Percentiles rank a stretch among this genome's conserved stretches.
These are phyloP conservation scores for Bubo bubo DNA, from an alignment of 2,113 vertebrate species.

Conservation along the genomic window DNA sequence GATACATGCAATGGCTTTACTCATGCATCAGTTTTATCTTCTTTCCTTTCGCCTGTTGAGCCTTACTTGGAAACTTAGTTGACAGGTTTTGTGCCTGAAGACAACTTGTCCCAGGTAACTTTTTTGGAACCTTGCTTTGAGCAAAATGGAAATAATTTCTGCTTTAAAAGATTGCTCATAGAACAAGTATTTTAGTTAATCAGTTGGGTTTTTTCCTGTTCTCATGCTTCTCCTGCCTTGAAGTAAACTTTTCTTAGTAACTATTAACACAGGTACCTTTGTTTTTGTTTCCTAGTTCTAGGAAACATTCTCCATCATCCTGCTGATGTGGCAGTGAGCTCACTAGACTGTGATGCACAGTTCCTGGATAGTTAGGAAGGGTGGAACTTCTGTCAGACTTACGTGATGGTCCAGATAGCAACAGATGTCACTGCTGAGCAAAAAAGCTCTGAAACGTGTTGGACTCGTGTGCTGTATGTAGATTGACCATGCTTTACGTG, in stretches of 20 bases:
- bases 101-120: neutral
- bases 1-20: neutral
- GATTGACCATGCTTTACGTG: neutral
- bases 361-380: conserved; percentile 48
- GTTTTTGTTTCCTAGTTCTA: conserved; percentile 30
- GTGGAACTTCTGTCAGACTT: conserved; percentile 11
- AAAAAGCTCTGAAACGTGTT: neutral
- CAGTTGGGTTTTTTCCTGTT: neutral
- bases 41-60: neutral
- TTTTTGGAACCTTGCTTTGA: neutral
- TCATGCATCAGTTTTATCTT: neutral
- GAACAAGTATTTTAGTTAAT: neutral
- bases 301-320: conserved; percentile 15
- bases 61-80: neutral
- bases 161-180: neutral
- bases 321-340: conserved; percentile 32
- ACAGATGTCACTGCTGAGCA: conserved; percentile 1
- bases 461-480: accelerated
- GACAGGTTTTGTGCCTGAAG: neutral
- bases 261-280: neutral
- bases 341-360: neutral
- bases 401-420: neutral
- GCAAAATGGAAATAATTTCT: neutral
- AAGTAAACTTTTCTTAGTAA: conserved; percentile 29
- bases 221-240: neutral